These are phyloP conservation scores for Echeneis naucrates DNA, from an alignment of 2,797 vertebrate genomes.

Conservation along the genomic window DNA sequence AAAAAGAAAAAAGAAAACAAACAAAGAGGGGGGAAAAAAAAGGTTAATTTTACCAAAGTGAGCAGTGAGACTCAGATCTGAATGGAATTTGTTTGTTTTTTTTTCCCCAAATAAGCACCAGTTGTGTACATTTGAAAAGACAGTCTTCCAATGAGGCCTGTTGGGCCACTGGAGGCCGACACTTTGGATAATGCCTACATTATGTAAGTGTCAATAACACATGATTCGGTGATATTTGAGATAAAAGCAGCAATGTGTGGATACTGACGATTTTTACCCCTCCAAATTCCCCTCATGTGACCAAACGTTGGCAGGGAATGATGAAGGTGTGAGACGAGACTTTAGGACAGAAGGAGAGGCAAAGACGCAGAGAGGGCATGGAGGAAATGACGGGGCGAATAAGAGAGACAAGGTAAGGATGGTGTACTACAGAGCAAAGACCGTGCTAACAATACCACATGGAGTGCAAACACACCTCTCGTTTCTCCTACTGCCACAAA, in stretches of 20 bases:
- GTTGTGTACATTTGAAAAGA: constrained; percentile 42
- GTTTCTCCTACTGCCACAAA: constrained; percentile 60
- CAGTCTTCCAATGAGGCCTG: constrained; percentile 42
- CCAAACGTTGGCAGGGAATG: constrained; percentile 61
- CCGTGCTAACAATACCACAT: constrained; percentile 57
- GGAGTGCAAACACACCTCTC: constrained; percentile 55
- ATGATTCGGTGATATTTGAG: constrained; percentile 60
- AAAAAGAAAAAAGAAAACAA: constrained; percentile 24
- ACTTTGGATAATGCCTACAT: constrained; percentile 55
- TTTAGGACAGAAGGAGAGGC: constrained; percentile 56
- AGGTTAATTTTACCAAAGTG: constrained; percentile 67
- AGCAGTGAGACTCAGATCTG: constrained; percentile 65
- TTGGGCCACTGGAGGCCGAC: constrained; percentile 14
- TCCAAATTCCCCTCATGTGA: constrained; percentile 52
- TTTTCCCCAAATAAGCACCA: constrained; percentile 37
- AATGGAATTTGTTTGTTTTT: constrained; percentile 42
- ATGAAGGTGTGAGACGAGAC: constrained; percentile 57
- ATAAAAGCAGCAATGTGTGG: constrained; percentile 78
- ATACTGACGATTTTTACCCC: constrained; percentile 64
- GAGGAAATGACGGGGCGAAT: constrained; percentile 6
- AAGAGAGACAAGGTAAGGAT: constrained; percentile 31
- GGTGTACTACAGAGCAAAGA: constrained; percentile 52
- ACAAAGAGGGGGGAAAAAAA: no score
- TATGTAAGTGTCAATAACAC: constrained; percentile 33
- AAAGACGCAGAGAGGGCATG: constrained; percentile 12